phyloP scores from a whole-genome alignment of 1,140 invertebrate genomes.

The Aphaenogaster ashmeadi region DNA sequence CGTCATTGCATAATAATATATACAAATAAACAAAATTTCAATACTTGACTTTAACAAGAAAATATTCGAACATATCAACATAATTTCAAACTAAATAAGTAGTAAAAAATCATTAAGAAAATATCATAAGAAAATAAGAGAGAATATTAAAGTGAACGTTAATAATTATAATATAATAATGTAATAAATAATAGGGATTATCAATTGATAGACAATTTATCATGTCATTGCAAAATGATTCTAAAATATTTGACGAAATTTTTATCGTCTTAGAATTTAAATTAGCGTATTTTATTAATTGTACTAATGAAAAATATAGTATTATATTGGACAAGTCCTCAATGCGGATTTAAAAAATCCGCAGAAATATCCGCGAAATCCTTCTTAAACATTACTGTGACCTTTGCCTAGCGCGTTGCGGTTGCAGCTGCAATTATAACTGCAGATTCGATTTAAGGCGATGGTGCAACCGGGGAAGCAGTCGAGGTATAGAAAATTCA shows the following conservation, averaged over 20 bases:
- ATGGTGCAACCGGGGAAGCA: neutral
- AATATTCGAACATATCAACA: neutral
- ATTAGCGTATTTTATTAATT: neutral
- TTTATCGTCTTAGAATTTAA: neutral
- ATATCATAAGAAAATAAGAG: neutral
- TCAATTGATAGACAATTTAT: neutral
- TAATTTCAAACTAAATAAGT: neutral
- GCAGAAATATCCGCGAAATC: neutral
- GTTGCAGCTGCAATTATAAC: neutral
- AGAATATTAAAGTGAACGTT: neutral
- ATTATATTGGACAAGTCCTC: neutral
- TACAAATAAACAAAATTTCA: neutral
- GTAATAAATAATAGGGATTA: neutral
- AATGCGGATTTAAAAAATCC: neutral
- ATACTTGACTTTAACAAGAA: neutral
- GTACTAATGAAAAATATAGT: neutral
- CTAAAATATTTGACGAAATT: neutral
- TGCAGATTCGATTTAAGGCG: conserved; percentile 31
- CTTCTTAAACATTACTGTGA: neutral
- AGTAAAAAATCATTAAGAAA: neutral
- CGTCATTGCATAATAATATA: neutral
- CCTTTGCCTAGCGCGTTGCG: neutral
- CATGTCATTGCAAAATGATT: neutral
- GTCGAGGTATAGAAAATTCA: conserved; percentile 20
- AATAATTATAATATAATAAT: conserved; percentile 12